Conservation (phyloP, 1,140 invertebrate genomes). For the Atta colombica region DNA sequence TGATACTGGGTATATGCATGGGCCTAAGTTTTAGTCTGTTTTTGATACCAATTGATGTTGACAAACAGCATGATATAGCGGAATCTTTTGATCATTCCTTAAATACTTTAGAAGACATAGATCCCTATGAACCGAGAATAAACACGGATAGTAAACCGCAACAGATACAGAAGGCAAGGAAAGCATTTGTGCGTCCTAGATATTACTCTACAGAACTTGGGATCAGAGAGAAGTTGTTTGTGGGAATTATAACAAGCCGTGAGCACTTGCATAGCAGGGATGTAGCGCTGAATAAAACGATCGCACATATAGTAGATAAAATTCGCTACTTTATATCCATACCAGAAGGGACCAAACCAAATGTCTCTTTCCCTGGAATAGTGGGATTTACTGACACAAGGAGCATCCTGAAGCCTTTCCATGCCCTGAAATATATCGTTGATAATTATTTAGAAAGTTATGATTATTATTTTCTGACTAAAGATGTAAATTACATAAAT, state of each 20-base stretch:
- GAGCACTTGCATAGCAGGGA: conserved; percentile 90
- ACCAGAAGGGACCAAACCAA: conserved; percentile 89
- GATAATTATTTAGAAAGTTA: conserved; percentile 96
- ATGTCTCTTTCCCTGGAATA: conserved; percentile 91
- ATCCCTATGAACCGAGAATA: conserved; percentile 88
- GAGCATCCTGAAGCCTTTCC: conserved; percentile 92
- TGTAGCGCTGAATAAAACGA: conserved; percentile 93
- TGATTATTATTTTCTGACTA: conserved; percentile 96
- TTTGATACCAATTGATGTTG: conserved; percentile 75
- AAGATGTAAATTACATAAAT: conserved; percentile 94
- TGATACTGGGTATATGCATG: conserved; percentile 83
- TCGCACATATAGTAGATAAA: conserved; percentile 93
- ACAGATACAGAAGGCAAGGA: conserved; percentile 85
- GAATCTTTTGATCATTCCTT: conserved; percentile 70
- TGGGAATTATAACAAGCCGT: conserved; percentile 92
- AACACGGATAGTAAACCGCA: conserved; percentile 87
- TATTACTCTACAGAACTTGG: conserved; percentile 97
- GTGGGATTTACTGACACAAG: conserved; percentile 93
- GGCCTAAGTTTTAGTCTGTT: conserved; percentile 84
- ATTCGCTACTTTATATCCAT: conserved; percentile 92
- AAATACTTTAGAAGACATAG: conserved; percentile 75
- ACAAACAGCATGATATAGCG: conserved; percentile 72
- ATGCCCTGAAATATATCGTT: conserved; percentile 95
- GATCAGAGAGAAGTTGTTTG: conserved; percentile 95
- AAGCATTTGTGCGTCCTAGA: conserved; percentile 91